A percentile compares a stretch with the other conserved stretches of the same genome.
phyloP scores from a whole-genome alignment of 1,140 invertebrate genomes.

The Trissolcus basalis region DNA sequence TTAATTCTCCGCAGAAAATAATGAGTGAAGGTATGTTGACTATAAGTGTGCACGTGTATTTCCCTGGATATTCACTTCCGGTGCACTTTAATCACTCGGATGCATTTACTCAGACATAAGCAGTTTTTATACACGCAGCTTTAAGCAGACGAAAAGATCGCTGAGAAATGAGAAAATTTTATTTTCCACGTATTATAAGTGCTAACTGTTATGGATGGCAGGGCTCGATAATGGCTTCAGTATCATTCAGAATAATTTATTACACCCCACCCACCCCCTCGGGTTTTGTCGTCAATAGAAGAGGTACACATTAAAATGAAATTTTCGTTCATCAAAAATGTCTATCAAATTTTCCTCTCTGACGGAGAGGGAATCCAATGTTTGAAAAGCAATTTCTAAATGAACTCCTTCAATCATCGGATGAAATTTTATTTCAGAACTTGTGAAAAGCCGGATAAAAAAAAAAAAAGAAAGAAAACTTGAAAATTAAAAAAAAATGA shows the following conservation, averaged over 20 bases:
- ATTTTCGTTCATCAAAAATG: no score
- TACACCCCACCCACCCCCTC: conserved; percentile 4
- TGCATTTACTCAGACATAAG: conserved; percentile 57
- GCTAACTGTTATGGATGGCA: conserved; percentile 44
- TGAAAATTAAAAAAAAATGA: no score
- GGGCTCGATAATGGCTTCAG: conserved; percentile 46
- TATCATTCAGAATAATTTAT: conserved; percentile 40
- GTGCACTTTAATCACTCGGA: conserved; percentile 58
- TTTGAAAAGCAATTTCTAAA: background rate
- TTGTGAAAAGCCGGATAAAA: no score
- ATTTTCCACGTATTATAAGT: conserved; percentile 51
- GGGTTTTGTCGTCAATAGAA: no score
- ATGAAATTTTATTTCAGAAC: no score
- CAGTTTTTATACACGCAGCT: conserved; percentile 56
- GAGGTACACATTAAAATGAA: no score
- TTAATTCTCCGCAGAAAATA: conserved; percentile 59
- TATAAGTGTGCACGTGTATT: conserved; percentile 52
- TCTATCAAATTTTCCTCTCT: no score
- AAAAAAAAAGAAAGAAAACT: no score
- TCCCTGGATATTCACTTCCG: conserved; percentile 59
- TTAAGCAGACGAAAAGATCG: conserved; percentile 49
- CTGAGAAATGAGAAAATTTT: conserved; percentile 47
- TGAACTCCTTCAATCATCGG: background rate
- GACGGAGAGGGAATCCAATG: no score
- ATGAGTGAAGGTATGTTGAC: conserved; percentile 45